Base-by-base conservation (phyloP, 2,113 vertebrate species). In the Oophaga pumilio region DNA sequence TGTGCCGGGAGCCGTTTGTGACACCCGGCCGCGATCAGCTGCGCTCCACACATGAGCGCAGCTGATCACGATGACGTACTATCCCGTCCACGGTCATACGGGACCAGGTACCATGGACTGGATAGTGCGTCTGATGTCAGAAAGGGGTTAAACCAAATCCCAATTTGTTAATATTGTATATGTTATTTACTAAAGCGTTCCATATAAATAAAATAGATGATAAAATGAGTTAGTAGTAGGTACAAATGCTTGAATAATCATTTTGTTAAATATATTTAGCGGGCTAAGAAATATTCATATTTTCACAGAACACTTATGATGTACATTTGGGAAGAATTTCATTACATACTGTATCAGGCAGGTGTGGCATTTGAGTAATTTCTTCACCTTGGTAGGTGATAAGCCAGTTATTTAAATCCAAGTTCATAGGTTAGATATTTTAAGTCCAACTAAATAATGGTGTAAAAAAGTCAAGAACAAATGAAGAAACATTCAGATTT, bases 391-490 rank as follows among this genome's bases (percentile, higher is more conserved):
- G 84, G 26, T 77, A 60, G 71, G 69, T 76, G 73, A 85, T 62
- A 10, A 77, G 10, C 1, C 24, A 76, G 84, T 77, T 77, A 85
- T 85, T 77, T 85, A 64, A 76, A 85, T 17, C 33, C 84, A 77
- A 60, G 84, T 60, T 85, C 73, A 76, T 20, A 77, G 73, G 84
- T 77, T 77, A 85, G 57, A 64, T 85, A 85, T 76, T 85, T 85
- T 66, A 64, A 76, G 57, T n/a, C 84, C 14, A 85, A 57, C 56
- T 62, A 60, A 76, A 49, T 60, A 76, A 76, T 24, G 26, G 56
- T 60, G 43, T 26, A 77, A 49, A 18, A 85, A 77, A 66, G 57
- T 64, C 20, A 53, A 43, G 74, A 85, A 77, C 59, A 85, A 85
- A 85, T 76, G 14, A 76, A n/a, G 4, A 26, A 64, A 77, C 59